Base-by-base conservation (phyloP, 1,140 invertebrate genomes). In the Nylanderia fulva region DNA sequence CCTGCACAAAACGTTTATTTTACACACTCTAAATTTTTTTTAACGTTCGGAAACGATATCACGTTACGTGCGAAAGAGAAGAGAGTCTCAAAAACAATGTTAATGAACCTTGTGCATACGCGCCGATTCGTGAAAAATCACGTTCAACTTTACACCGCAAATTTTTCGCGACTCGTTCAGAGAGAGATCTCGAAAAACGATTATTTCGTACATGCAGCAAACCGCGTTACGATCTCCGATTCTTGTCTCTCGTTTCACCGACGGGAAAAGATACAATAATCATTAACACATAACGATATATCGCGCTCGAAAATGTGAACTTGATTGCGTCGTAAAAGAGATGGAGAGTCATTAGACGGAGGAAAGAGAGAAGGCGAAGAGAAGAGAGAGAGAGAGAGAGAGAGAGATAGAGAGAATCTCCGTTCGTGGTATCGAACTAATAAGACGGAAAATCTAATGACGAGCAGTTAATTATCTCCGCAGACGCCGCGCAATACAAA, bases 381-480 rank as follows among this genome's bases (percentile, higher is more conserved):
- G 45, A 63, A 45, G 69, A 84, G 58, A 9, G 21, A 11, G n/a
- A 29, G 45, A 15, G n/a, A n/a, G n/a, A 48, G 21, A 7, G 42
- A 54, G 42, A 60, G 61, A 72, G 45, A 63, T 21, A 52, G 1
- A n/a, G 39, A 6, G 39, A 18, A 13, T 3, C 29, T 3, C n/a
- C 42, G 13, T 77, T 77, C 60, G 60, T 15, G 45, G 61, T 60
- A 85, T 63, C 48, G 39, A 42, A 54, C 39, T 87, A 86, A 87
- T 89, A 86, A 90, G 80, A 89, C 27, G 80, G 80, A 60, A 84
- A 72, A 86, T 45, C 77, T 86, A 85, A 85, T 66, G 85, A 76
- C 58, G 58, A 89, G 61, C 74, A 80, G 84, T 85, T 90, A 90
- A 90, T 90, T 88, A 90, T 54, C 80, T 79, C n/a, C n/a, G 56